Conservation (phyloP, 2,113 vertebrate species). For the Probosciger aterrimus region DNA sequence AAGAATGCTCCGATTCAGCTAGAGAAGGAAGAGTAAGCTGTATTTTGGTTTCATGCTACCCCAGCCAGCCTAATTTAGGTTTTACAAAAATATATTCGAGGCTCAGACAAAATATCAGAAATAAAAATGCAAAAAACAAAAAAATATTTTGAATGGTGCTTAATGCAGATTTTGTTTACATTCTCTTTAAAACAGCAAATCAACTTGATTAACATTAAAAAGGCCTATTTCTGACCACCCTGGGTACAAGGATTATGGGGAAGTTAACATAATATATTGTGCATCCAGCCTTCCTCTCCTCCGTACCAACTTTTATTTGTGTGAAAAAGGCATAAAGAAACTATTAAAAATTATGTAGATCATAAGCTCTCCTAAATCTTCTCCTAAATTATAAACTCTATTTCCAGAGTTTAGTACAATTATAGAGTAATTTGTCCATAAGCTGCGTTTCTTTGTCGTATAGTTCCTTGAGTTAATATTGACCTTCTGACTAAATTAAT, state of each 20-base stretch:
- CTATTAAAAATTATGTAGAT: background rate
- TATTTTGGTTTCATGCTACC: background rate
- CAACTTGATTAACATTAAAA: background rate
- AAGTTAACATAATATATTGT: background rate
- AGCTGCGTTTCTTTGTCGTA: background rate
- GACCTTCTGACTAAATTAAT: slow-evolving; percentile 38
- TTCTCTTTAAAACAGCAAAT: background rate
- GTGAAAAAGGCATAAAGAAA: background rate
- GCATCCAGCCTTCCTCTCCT: background rate
- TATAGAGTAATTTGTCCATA: background rate
- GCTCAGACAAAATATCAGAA: background rate
- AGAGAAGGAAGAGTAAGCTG: background rate
- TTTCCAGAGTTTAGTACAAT: background rate
- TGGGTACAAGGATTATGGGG: background rate
- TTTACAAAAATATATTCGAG: background rate
- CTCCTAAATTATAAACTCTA: background rate
- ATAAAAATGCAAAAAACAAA: background rate
- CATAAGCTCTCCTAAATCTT: background rate
- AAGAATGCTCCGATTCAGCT: background rate
- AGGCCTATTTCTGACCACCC: background rate
- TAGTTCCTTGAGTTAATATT: slow-evolving; percentile 20
- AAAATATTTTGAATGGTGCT: background rate
- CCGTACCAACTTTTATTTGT: background rate
- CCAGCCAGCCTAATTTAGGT: background rate
- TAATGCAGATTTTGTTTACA: background rate